phyloP scores from a whole-genome alignment of 2,888 invertebrate species.

The Brachypalpus laphriformis region DNA sequence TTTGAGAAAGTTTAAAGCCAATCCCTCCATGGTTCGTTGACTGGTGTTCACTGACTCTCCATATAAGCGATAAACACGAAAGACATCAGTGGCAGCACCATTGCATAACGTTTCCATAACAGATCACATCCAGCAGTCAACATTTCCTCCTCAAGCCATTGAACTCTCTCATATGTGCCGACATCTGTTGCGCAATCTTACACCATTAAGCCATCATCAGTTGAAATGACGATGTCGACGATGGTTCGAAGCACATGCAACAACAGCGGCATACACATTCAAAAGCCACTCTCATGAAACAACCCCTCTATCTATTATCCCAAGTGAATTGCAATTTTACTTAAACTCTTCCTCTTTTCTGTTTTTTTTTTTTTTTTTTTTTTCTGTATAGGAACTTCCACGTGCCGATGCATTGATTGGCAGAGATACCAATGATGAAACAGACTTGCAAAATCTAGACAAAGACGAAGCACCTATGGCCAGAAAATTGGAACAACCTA shows the following conservation, averaged over 20 bases:
- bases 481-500: constrained; percentile 76
- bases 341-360: constrained; percentile 23
- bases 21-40: constrained; percentile 59
- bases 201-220: constrained; percentile 41
- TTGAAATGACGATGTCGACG: not conserved
- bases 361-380: not conserved
- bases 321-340: constrained; percentile 38
- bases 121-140: constrained; percentile 32
- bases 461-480: constrained; percentile 77
- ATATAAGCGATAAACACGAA: constrained; percentile 39
- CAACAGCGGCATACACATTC: not conserved
- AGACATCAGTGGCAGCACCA: constrained; percentile 4
- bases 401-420: constrained; percentile 82
- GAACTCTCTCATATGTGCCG: constrained; percentile 36
- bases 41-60: constrained; percentile 37
- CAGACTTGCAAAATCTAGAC: constrained; percentile 80
- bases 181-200: constrained; percentile 48
- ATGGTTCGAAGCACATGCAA: not conserved
- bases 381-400: constrained; percentile 81
- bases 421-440: constrained; percentile 80
- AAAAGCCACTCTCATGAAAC: constrained; percentile 21
- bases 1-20: constrained; percentile 32
- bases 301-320: not conserved
- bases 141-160: constrained; percentile 66
- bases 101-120: constrained; percentile 63